Conservation (phyloP, 2,113 vertebrate genomes). For the Ophthalmotilapia sp. region DNA sequence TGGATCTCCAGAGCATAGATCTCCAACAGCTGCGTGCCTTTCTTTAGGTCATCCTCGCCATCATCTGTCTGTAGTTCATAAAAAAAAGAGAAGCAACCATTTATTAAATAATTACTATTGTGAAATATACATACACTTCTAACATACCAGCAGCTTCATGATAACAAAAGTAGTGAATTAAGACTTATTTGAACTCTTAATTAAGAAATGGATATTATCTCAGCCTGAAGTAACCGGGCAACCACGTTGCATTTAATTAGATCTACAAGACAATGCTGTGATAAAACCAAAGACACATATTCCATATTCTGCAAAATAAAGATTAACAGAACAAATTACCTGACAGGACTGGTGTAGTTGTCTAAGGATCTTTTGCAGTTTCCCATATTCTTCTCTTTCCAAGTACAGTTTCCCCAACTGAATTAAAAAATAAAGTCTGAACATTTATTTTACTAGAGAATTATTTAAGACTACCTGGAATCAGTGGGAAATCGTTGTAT, state of each 20-base stretch:
- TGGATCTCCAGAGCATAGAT: constrained; percentile 99
- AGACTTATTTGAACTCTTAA: not conserved
- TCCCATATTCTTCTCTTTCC: constrained; percentile 96
- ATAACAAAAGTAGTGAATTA: not conserved
- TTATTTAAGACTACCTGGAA: not conserved
- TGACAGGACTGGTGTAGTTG: constrained; percentile 98
- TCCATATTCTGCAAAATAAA: not conserved
- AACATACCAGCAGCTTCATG: not conserved
- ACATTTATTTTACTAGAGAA: not conserved
- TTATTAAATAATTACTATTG: not conserved
- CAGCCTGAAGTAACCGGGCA: not conserved
- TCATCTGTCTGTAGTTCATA: constrained; percentile 86
- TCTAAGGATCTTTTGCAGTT: constrained; percentile 96
- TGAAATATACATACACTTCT: not conserved
- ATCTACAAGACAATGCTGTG: not conserved
- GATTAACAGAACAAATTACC: constrained; percentile 67
- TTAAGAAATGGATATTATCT: not conserved
- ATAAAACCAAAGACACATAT: not conserved
- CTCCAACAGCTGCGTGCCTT: constrained; percentile 96
- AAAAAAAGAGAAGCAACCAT: not conserved
- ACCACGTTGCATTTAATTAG: not conserved
- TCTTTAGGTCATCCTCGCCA: constrained; percentile 98
- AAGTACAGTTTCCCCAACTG: constrained; percentile 97
- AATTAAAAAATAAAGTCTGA: not conserved
- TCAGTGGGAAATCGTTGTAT: constrained; percentile 16